Conservation (phyloP, 2,113 vertebrate genomes). For the Mellivora capensis region DNA sequence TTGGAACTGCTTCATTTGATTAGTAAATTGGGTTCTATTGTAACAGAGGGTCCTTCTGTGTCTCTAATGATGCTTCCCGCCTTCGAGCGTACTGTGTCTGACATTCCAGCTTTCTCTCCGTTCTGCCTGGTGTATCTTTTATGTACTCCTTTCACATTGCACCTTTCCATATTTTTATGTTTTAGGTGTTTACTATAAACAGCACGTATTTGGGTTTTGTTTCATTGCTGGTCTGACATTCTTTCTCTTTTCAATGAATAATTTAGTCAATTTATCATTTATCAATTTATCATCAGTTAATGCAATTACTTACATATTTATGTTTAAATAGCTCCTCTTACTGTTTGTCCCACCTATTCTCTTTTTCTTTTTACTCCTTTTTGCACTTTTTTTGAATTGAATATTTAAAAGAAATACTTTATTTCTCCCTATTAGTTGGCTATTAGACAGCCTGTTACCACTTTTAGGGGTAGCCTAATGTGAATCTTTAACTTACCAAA, state of each 20-base stretch:
- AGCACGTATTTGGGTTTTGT: background rate
- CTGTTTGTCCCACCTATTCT: background rate
- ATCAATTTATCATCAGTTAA: background rate
- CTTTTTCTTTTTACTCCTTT: background rate
- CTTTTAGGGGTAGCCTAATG: background rate
- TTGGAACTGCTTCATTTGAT: background rate
- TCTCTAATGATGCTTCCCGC: background rate
- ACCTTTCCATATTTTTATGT: background rate
- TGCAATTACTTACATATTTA: background rate
- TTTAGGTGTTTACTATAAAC: background rate
- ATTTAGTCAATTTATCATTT: constrained; percentile 19
- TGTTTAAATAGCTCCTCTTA: background rate
- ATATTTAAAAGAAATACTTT: background rate
- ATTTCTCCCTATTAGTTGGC: background rate
- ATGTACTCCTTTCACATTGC: background rate
- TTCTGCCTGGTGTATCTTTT: background rate
- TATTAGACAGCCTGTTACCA: background rate
- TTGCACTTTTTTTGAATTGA: background rate
- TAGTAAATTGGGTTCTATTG: background rate
- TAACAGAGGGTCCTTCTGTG: background rate
- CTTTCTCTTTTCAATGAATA: background rate
- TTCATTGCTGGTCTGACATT: background rate
- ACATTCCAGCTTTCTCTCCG: background rate
- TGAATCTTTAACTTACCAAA: constrained; percentile 2
- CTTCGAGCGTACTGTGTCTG: background rate